A percentile compares a stretch with the other conserved stretches of the same genome.
These are phyloP conservation scores for Argyresthia goedartella DNA, from an alignment of 2,888 invertebrate species.

Conservation along the genomic window DNA sequence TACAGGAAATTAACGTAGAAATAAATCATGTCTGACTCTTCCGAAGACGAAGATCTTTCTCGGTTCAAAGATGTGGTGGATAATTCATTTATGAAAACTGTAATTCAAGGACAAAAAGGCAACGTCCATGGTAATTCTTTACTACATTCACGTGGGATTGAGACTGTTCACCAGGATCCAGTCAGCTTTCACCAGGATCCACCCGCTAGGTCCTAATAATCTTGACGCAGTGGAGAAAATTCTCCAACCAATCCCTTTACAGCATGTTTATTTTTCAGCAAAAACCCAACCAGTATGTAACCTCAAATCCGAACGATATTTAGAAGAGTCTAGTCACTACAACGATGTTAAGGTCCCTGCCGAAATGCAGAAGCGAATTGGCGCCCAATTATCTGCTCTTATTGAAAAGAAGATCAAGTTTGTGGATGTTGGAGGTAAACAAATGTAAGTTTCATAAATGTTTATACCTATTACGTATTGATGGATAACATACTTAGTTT, in stretches of 20 bases:
- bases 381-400: constrained; percentile 57
- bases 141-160: too few species aligned
- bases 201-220: too few species aligned
- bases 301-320: constrained; percentile 42
- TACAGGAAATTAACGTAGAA: background rate
- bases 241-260: too few species aligned
- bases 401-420: constrained; percentile 55
- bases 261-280: constrained; percentile 1
- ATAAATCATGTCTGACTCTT: constrained; percentile 53
- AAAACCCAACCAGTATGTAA: background rate
- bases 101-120: constrained; percentile 11
- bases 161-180: background rate
- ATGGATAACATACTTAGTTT: too few species aligned
- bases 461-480: too few species aligned
- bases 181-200: background rate
- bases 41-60: constrained; percentile 58
- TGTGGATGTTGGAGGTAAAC: constrained; percentile 26
- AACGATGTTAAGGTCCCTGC: constrained; percentile 67
- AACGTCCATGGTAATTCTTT: too few species aligned
- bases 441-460: too few species aligned
- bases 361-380: constrained; percentile 61
- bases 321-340: constrained; percentile 57
- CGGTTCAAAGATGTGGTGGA: constrained; percentile 64
- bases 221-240: too few species aligned
- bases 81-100: constrained; percentile 49